These are phyloP conservation scores for Pelodiscus sinensis DNA, from an alignment of 2,113 vertebrate genomes.

Conservation along the genomic window DNA sequence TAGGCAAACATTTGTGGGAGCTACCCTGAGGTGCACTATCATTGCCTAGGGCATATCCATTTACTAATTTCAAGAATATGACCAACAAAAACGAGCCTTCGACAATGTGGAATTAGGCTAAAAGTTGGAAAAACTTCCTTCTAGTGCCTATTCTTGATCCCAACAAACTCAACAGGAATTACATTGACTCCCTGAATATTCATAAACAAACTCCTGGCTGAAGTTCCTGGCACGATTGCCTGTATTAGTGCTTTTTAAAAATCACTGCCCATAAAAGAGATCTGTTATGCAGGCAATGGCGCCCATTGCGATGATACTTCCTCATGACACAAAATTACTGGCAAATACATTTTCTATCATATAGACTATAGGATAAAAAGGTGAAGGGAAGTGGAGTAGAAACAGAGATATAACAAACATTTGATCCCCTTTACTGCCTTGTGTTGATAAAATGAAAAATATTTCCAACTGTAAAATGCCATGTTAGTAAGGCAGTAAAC, in stretches of 20 bases:
- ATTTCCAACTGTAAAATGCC: background rate
- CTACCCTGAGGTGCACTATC: too few species aligned
- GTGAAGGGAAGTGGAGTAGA: background rate
- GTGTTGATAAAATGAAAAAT: background rate
- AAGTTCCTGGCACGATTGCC: background rate
- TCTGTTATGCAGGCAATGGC: background rate
- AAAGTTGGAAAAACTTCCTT: background rate
- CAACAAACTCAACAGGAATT: background rate
- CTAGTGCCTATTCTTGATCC: background rate
- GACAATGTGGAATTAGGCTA: background rate
- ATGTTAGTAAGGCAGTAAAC: background rate
- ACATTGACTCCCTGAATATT: background rate
- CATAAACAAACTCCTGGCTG: background rate
- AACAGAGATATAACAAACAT: background rate
- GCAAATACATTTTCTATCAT: background rate
- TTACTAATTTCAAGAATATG: background rate
- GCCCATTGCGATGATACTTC: background rate
- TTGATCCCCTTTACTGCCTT: background rate
- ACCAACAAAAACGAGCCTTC: background rate
- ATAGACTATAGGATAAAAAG: background rate
- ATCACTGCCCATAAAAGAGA: background rate
- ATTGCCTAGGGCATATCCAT: background rate
- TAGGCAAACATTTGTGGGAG: too few species aligned
- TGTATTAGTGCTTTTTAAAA: background rate
- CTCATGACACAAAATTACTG: background rate